Base-by-base conservation (phyloP, 2,797 vertebrate species). In the Ceryle rudis region DNA sequence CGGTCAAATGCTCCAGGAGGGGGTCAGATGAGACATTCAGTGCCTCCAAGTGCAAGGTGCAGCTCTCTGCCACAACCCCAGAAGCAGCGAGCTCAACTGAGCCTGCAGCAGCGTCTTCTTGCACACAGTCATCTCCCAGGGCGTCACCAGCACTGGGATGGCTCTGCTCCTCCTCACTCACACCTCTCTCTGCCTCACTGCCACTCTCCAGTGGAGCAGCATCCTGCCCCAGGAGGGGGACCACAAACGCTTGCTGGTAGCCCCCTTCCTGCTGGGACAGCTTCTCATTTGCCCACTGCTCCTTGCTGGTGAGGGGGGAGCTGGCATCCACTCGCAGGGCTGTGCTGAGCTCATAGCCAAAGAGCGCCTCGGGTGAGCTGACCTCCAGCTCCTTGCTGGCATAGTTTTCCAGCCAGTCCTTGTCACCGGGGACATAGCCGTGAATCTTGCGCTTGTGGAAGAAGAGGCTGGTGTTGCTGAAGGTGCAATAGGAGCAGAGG, bases 401-500 rank as follows among this genome's bases (percentile, higher is more conserved):
- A 0, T 98, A 99, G 89, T 98, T 98, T 77, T 99, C 98, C 78
- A 99, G 98, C 99, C 99, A 99, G 10, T 95, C 98, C 89, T 99
- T 99, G 96, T 99, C 99, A 4, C 99, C 99, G 0, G 99, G 99
- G 26, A 99, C 62, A 0, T 99, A 99, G 33, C 99, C 99, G 0
- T 99, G 99, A 73, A 96, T 95, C 97, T 99, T 99, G 81, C 98
- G 99, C 96, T 99, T 99, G 97, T 99, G 99, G 95, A 99, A 98
- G 97, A 99, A 99, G 71, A 99, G 99, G 75, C 99, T 99, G 64
- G 99, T 98, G 94, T 98, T 99, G 92, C 99, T 99, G 98, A 99
- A 99, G 2, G 99, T 99, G 28, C 98, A 98, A 89, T 99, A 99
- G 5, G 97, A 82, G 83, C 99, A 99, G 54, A 99, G 99, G 8